Evolutionary conservation across 2,888 invertebrate species (phyloP), one percentile per base, ranked within the genome.

Genomic region (Oligia strigilis): DNA sequence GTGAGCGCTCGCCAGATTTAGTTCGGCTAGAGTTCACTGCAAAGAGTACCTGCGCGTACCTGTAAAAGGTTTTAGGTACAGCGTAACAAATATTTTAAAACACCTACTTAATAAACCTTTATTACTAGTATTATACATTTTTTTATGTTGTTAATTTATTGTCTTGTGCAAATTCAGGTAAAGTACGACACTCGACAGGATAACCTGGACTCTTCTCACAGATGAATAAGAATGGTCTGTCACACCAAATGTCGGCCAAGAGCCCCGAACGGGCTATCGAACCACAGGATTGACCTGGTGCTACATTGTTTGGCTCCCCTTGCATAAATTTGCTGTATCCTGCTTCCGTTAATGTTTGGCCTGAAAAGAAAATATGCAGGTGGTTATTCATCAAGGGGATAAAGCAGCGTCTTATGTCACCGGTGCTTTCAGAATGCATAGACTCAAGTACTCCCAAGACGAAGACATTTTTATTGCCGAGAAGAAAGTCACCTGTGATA

Each of bases 321-420:
- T 0, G 3, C 2, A 5, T 0, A 52, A 80, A 80, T 62, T 17
- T 43, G 17, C 13, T 36, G 14, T 62, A 80, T 29, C 80, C 78
- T 43, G 80, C 78, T 49, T 78, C 78, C 3, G 17, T 43, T 60
- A 78, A 2, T 2, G 60, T 52, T 71, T 80, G 60, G 2, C 78
- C 78, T 78, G 80, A 52, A 78, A 80, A 13, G 2, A 4, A 0
- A 36, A 55, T 23, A 13, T 23, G 23, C 17, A 17, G 36, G 2
- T 23, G 23, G 40, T 55, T 71, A 71, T 55, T 55, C 8, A 0
- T 13, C 36, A 36, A 52, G 52, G 29, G 14, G 23, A 8, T 40
- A 23, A 55, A 23, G 23, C 3, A n/a, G 55, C 9, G 9, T 55
- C 9, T 55, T 40, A 58, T 36, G 14, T 36, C 13, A 36, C 4